Evolutionary conservation across 2,797 vertebrate genomes (phyloP).

Genomic region (Sebastolobus alascanus): DNA sequence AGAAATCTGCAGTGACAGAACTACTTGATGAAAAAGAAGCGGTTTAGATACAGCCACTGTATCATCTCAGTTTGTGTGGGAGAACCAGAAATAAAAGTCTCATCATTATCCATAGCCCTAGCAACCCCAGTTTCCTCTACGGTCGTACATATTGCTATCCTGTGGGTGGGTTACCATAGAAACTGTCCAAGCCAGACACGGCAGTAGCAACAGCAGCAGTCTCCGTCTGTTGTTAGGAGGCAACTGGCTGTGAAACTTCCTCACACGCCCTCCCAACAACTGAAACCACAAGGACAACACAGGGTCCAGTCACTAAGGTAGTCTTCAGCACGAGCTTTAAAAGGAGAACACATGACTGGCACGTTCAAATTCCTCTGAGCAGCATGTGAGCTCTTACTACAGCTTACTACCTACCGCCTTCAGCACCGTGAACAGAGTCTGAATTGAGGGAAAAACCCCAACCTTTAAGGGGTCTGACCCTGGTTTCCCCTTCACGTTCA

Average conservation of each 20-base stretch:
- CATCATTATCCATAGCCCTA: conserved; percentile 84
- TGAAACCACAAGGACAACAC: conserved; percentile 35
- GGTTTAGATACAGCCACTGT: conserved; percentile 40
- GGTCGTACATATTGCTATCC: conserved; percentile 77
- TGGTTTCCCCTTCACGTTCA: conserved; percentile 11
- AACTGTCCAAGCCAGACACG: conserved; percentile 88
- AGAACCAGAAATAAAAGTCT: conserved; percentile 72
- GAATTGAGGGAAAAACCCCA: conserved; percentile 47
- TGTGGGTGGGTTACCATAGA: conserved; percentile 88
- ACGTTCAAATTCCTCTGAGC: conserved; percentile 70
- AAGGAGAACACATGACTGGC: conserved; percentile 70
- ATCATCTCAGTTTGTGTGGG: conserved; percentile 71
- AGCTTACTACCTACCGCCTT: conserved; percentile 54
- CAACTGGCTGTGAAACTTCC: conserved; percentile 66
- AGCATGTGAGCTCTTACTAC: conserved; percentile 77
- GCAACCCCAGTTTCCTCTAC: conserved; percentile 82
- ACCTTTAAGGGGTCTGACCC: conserved; percentile 27
- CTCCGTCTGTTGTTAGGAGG: conserved; percentile 74
- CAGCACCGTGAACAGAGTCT: conserved; percentile 29
- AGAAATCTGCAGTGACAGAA: conserved; percentile 14
- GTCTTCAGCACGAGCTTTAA: conserved; percentile 37
- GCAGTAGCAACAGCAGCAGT: conserved; percentile 76
- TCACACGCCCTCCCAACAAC: conserved; percentile 29
- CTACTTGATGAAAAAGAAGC: conserved; percentile 44
- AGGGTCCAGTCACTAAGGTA: conserved; percentile 42